Conservation (phyloP, 2,888 invertebrate species). For the Argynnis bischoffii region DNA sequence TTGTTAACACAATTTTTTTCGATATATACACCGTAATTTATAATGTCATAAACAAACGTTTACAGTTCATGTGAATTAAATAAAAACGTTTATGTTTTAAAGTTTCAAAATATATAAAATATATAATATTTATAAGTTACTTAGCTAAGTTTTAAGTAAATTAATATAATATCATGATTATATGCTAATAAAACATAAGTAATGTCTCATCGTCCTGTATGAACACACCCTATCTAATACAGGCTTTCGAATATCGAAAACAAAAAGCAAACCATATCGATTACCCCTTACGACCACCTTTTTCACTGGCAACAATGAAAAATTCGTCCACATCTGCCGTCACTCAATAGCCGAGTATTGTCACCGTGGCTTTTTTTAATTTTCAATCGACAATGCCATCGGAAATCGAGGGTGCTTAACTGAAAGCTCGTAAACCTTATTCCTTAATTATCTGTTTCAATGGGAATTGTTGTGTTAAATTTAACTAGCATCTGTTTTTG, state of each 20-base stretch:
- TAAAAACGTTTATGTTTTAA: no score
- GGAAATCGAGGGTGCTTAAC: constrained; percentile 50
- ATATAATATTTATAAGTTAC: no score
- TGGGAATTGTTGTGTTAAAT: constrained; percentile 25
- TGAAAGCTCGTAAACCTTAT: constrained; percentile 43
- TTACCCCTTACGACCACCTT: constrained; percentile 59
- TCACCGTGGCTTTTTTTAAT: constrained; percentile 53
- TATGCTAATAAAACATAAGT: not conserved
- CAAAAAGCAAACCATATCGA: constrained; percentile 43
- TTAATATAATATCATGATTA: not conserved
- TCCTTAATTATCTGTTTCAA: constrained; percentile 34
- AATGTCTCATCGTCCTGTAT: not conserved
- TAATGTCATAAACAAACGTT: not conserved
- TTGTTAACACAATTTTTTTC: not conserved
- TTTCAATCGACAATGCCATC: constrained; percentile 49
- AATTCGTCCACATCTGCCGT: constrained; percentile 70
- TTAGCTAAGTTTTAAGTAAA: not conserved
- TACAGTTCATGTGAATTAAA: no score
- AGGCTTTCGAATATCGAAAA: constrained; percentile 22
- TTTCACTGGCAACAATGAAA: constrained; percentile 57
- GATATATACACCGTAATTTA: not conserved
- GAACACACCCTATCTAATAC: constrained; percentile 26
- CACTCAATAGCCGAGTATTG: constrained; percentile 66
- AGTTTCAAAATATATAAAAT: no score
- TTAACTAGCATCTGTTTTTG: constrained; percentile 15